A percentile compares a stretch with the other conserved stretches of the same genome.
These are phyloP conservation scores for Neuroscelio doddi DNA, from an alignment of 2,888 invertebrate genomes.

Conservation along the genomic window DNA sequence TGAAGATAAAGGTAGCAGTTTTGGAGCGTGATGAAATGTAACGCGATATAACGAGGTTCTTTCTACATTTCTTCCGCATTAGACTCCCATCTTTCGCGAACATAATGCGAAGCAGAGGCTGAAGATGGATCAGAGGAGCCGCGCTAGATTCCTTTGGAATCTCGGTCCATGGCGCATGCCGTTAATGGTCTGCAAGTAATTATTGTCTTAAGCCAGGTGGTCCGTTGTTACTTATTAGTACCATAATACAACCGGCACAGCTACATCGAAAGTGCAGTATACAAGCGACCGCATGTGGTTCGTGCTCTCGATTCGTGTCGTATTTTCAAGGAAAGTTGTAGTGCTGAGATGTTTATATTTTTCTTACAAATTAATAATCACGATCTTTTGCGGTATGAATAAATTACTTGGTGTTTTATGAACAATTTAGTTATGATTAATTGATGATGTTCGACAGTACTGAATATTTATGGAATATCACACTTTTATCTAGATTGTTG, in stretches of 20 bases:
- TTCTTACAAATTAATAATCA: constrained; percentile 27
- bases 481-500: too few species aligned
- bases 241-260: constrained; percentile 37
- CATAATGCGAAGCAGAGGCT: neutral
- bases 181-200: constrained; percentile 64
- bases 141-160: constrained; percentile 32
- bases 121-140: constrained; percentile 41
- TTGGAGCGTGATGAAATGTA: too few species aligned
- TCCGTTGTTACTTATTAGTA: constrained; percentile 62
- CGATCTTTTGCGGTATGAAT: constrained; percentile 11
- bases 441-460: too few species aligned
- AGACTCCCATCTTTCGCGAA: constrained; percentile 24
- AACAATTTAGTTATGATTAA: constrained; percentile 23
- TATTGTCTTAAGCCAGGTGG: constrained; percentile 66
- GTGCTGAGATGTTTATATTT: too few species aligned
- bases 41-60: constrained; percentile 26
- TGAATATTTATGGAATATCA: too few species aligned
- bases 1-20: too few species aligned
- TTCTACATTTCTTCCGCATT: constrained; percentile 23
- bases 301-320: constrained; percentile 22
- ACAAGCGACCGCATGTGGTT: constrained; percentile 30
- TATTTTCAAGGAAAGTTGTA: constrained; percentile 1
- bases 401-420: constrained; percentile 24
- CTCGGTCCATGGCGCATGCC: constrained; percentile 54
- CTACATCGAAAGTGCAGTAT: constrained; percentile 22